These are phyloP conservation scores for Sarcoramphus papa DNA, from an alignment of 2,797 vertebrate genomes.

Conservation along the genomic window DNA sequence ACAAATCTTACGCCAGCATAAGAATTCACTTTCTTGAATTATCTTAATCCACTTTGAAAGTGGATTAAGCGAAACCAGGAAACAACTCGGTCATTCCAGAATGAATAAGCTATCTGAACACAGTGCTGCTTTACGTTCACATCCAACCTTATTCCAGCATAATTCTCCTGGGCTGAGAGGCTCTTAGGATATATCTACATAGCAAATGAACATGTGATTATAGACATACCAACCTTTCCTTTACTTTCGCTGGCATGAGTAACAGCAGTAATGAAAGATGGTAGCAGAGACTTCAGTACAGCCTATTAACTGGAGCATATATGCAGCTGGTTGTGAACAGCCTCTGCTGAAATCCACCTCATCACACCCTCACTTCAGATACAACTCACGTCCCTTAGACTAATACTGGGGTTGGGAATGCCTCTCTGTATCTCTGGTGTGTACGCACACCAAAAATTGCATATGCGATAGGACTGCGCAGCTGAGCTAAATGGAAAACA, in stretches of 20 bases:
- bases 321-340: not conserved
- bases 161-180: slow-evolving; percentile 9
- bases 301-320: not conserved
- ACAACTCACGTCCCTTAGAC: not conserved
- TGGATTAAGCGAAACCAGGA: slow-evolving; percentile 38
- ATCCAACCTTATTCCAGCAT: not conserved
- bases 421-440: not conserved
- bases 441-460: not conserved
- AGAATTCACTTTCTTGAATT: slow-evolving; percentile 28
- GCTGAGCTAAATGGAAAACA: slow-evolving; percentile 5
- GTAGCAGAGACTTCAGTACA: not conserved
- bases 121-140: slow-evolving; percentile 13
- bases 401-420: not conserved
- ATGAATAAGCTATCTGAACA: not conserved
- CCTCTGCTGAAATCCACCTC: not conserved
- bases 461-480: not conserved
- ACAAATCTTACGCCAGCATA: not conserved
- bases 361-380: not conserved
- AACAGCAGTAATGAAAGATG: slow-evolving; percentile 55
- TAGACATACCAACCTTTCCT: slow-evolving; percentile 6
- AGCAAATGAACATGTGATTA: slow-evolving; percentile 39
- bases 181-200: slow-evolving; percentile 47
- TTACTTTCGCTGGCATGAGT: slow-evolving; percentile 42
- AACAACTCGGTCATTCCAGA: not conserved
- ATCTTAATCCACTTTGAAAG: slow-evolving; percentile 27